phyloP scores from a whole-genome alignment of 2,797 vertebrate genomes.

The Arrhamphus sclerolepis region DNA sequence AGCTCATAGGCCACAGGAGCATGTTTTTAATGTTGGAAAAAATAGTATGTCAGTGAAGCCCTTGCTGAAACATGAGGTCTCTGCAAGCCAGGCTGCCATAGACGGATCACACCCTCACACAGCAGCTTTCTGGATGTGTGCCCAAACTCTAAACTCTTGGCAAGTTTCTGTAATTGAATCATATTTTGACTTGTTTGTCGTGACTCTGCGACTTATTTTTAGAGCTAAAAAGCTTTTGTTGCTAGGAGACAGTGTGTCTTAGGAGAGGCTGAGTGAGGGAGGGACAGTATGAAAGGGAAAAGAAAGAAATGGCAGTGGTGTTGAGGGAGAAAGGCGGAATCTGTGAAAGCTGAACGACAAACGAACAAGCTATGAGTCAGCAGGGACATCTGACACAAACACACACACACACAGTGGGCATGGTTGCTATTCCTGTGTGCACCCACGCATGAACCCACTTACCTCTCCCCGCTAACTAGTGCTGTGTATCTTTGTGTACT shows the following conservation, averaged over 20 bases:
- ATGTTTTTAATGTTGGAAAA: too few species aligned
- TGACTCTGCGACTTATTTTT: slow-evolving; percentile 79
- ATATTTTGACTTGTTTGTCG: slow-evolving; percentile 72
- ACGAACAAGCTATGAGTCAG: slow-evolving; percentile 78
- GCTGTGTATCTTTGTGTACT: slow-evolving; percentile 46
- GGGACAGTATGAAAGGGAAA: slow-evolving; percentile 59
- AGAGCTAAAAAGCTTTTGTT: slow-evolving; percentile 80
- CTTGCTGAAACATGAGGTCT: background rate
- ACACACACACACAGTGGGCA: slow-evolving; percentile 46
- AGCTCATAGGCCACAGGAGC: too few species aligned
- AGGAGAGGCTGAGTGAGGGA: slow-evolving; percentile 69
- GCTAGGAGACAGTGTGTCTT: slow-evolving; percentile 81
- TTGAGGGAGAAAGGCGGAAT: slow-evolving; percentile 70
- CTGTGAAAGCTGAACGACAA: slow-evolving; percentile 78
- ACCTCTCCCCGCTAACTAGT: slow-evolving; percentile 71
- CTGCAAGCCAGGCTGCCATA: slow-evolving; percentile 3
- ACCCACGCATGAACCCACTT: slow-evolving; percentile 78
- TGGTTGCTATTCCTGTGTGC: slow-evolving; percentile 70
- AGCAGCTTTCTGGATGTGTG: slow-evolving; percentile 15
- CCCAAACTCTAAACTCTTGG: slow-evolving; percentile 47
- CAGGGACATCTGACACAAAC: slow-evolving; percentile 71
- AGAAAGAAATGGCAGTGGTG: slow-evolving; percentile 58
- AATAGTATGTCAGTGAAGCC: too few species aligned
- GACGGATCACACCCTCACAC: slow-evolving; percentile 30
- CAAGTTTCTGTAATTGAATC: slow-evolving; percentile 65